Base-by-base conservation (phyloP, 1,140 invertebrate species). In the Drosophila repleta region DNA sequence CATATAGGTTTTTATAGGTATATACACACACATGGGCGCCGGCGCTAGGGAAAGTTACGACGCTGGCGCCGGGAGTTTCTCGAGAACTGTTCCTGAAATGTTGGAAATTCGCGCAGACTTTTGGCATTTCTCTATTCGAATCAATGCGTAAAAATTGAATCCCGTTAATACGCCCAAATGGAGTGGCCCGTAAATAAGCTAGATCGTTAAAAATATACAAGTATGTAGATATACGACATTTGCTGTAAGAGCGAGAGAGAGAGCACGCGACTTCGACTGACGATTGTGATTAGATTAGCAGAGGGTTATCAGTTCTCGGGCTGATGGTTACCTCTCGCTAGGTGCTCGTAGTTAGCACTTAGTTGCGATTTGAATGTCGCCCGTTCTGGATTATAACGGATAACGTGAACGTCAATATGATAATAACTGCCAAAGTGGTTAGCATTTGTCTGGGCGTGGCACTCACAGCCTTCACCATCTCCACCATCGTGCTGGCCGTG, bases 401-500 rank as follows among this genome's bases (percentile, higher is more conserved):
- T 21, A 21, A 21, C 18, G 8, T 29, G 11, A 63, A 21, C 17
- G 11, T 8, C 61, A 49, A 13, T 91, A 43, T 43, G 90, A 83
- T 91, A 39, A 75, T 91, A 26, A 91, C 87, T 11, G 77, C 87
- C 2, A 91, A 91, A 49, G 37, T 91, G 66, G 74, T 91, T 7
- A 66, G 83, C 21, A 91, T 91, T 41, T 68, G 62, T 5, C 63
- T 91, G 52, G 53, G 88, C 45, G 67, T 91, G 24, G 81, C 90
- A 6, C 65, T 90, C 8, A 91, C 90, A 0, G 90, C 92, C 21
- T 92, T 93, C 43, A 89, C 92, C 24, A 74, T 93, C 1, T 92
- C 93, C 0, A 93, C 92, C 7, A 90, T 93, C 32, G 92, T 91
- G 17, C 65, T 92, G 56, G 91, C 91, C 4, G 91, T 92, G 11